Conservation (phyloP, 2,113 vertebrate species). For the Nibea coibor region DNA sequence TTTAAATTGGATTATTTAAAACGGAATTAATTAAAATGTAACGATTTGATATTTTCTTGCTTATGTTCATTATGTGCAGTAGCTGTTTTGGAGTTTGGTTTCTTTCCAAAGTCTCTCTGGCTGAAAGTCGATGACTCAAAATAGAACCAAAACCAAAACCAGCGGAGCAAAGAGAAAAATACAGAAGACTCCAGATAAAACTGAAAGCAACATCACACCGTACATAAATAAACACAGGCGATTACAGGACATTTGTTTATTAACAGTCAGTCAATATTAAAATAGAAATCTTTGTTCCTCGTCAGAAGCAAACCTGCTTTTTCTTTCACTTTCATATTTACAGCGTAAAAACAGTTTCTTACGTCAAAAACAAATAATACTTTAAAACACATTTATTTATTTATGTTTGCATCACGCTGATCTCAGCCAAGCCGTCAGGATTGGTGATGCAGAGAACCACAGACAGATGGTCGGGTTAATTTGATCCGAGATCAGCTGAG, state of each 20-base stretch:
- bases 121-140: not conserved
- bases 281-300: not conserved
- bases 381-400: not conserved
- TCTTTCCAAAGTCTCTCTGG: not conserved
- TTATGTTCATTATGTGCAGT: not conserved
- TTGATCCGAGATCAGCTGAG: conserved; percentile 44
- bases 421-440: not conserved
- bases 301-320: too few relatives aligned
- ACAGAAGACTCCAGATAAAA: not conserved
- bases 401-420: not conserved
- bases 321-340: too few relatives aligned
- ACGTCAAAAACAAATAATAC: too few relatives aligned
- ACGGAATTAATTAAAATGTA: not conserved
- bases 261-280: conserved; percentile 1
- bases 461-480: not conserved
- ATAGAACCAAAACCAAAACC: conserved; percentile 33
- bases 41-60: not conserved
- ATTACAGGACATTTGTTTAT: conserved; percentile 35
- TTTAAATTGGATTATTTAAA: not conserved
- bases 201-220: not conserved
- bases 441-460: conserved; percentile 10
- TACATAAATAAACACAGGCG: not conserved
- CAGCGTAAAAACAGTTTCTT: not conserved
- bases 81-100: not conserved
- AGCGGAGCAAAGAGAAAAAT: not conserved